Conservation (phyloP, 2,797 vertebrate genomes). For the Sebastes baramenuke region DNA sequence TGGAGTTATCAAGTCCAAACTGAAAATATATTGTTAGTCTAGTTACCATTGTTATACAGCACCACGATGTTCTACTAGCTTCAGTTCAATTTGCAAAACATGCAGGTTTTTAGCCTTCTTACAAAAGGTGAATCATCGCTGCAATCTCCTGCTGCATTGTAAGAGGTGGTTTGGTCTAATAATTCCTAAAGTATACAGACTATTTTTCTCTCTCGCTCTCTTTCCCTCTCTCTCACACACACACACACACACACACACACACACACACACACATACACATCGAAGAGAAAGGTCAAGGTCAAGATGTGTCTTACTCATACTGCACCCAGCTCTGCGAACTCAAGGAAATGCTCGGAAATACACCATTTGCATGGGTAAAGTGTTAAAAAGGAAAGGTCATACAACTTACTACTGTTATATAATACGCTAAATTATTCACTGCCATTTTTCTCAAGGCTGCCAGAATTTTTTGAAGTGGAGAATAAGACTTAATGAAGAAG, state of each 20-base stretch:
- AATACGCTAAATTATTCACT: conserved; percentile 24
- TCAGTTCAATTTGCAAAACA: neutral
- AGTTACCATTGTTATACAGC: neutral
- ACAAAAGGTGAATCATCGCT: neutral
- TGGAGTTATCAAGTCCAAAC: neutral
- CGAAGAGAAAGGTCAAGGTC: conserved; percentile 31
- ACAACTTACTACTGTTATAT: conserved; percentile 11
- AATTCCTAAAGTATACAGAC: neutral
- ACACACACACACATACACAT: neutral
- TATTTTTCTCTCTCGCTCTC: neutral
- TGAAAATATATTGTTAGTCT: neutral
- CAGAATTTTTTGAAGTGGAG: conserved; percentile 1
- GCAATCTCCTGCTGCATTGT: neutral
- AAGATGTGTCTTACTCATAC: conserved; percentile 25
- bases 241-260: neutral
- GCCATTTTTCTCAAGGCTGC: conserved; percentile 2
- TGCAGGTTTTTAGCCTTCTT: neutral
- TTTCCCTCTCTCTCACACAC: too few relatives aligned
- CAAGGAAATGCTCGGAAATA: neutral
- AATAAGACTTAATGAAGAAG: conserved; percentile 25
- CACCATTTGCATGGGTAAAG: conserved; percentile 16
- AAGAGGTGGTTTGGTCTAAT: neutral
- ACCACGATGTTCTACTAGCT: neutral
- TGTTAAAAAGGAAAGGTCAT: conserved; percentile 21
- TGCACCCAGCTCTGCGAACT: neutral